These are phyloP conservation scores for Drosophila sucinea DNA, from an alignment of 1,140 invertebrate genomes.

Conservation along the genomic window DNA sequence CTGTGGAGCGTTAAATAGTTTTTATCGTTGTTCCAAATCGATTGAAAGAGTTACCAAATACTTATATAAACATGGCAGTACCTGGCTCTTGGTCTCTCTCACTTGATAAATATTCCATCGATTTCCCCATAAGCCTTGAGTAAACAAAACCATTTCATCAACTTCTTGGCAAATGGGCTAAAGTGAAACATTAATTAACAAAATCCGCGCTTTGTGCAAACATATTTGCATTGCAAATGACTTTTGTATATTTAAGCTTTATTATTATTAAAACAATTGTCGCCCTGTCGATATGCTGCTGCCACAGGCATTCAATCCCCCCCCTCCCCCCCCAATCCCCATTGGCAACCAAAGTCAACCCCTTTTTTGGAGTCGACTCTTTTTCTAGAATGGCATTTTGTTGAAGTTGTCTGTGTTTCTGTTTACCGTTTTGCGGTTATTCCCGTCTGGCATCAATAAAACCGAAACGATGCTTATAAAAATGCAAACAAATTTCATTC, in stretches of 20 bases:
- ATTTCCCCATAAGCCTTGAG: neutral
- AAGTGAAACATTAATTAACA: slow-evolving; percentile 32
- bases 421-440: slow-evolving; percentile 66
- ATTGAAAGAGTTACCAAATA: neutral
- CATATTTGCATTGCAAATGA: slow-evolving; percentile 29
- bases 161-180: neutral
- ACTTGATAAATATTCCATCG: neutral
- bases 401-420: slow-evolving; percentile 40
- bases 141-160: slow-evolving; percentile 4
- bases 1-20: neutral
- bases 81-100: neutral
- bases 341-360: neutral
- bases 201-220: slow-evolving; percentile 27
- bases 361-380: neutral
- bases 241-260: slow-evolving; percentile 20
- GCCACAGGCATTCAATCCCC: slow-evolving; percentile 7
- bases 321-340: neutral
- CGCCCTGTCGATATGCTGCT: slow-evolving; percentile 11
- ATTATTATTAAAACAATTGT: slow-evolving; percentile 21
- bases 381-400: slow-evolving; percentile 9
- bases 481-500: slow-evolving; percentile 72
- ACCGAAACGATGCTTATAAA: slow-evolving; percentile 65
- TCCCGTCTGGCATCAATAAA: slow-evolving; percentile 54
- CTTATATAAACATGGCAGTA: neutral
- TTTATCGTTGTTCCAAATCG: slow-evolving; percentile 1